Evolutionary conservation across 2,113 vertebrate genomes (phyloP), one percentile per base, ranked within the genome.

Genomic region (Notothenia rossii): DNA sequence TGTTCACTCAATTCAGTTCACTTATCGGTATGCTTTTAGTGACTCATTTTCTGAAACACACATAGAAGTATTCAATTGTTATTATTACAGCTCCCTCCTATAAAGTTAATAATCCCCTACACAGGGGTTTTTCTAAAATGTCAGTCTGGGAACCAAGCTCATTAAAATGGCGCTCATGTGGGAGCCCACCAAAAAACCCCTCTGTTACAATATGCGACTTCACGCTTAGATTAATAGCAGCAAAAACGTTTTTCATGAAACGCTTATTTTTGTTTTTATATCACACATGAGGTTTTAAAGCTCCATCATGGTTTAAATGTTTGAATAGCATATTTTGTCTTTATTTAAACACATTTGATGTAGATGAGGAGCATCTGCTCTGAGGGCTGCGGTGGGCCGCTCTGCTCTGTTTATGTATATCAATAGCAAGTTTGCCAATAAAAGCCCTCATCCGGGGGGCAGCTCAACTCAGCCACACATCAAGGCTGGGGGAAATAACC

Each of bases 91-190:
- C 77, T 81, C 69, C 63, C 62, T 75, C 78, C 86, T 89, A 83
- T 77, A 85, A 82, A 82, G 73, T 88, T 90, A 91, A 91, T 91
- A 91, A 93, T 91, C 91, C 91, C 70, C 67, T 71, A 83, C 82
- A 91, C 80, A 63, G 56, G 72, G 36, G 17, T 77, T 82, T 89
- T 83, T 86, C 53, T 86, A 86, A 88, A 79, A 84, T 86, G 85
- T 90, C 85, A 81, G 46, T 90, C 82, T 89, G 88, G 89, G 82
- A 90, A 58, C 77, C 56, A 74, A 86, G 85, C 86, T 93, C 85
- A 93, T 93, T 91, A 91, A 90, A 90, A 83, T 69, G 55, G 85
- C 70, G 61, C 85, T 91, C 74, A 75, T 90, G 84, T 87, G 90
- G 87, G 75, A 74, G 86, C 49, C 46, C 70, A 76, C 50, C 14